phyloP scores from a whole-genome alignment of 2,113 vertebrate genomes.

The Psittacula cyanocephala region DNA sequence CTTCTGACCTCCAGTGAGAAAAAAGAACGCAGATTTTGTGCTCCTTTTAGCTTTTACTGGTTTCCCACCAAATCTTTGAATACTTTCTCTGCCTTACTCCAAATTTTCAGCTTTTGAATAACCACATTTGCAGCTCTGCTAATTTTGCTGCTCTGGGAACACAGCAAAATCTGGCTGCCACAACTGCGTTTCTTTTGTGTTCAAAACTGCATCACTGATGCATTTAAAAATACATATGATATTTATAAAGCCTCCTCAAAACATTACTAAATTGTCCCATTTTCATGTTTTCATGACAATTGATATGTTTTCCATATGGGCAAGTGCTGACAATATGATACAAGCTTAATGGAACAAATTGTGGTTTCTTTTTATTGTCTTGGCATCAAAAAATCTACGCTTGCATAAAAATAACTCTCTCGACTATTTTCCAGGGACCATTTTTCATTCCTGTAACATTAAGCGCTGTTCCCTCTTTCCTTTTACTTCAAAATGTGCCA shows the following conservation, averaged over 20 bases:
- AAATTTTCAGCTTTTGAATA: conserved; percentile 29
- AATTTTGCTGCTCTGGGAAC: conserved; percentile 44
- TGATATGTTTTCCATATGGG: conserved; percentile 81
- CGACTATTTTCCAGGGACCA: conserved; percentile 30
- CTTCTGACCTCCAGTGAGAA: not conserved
- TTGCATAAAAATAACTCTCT: conserved; percentile 67
- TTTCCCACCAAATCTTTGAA: conserved; percentile 30
- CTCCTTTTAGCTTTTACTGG: conserved; percentile 8
- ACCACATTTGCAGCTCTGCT: conserved; percentile 35
- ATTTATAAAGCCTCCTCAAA: conserved; percentile 72
- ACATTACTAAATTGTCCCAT: conserved; percentile 75
- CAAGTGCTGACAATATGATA: conserved; percentile 72
- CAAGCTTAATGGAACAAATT: conserved; percentile 69
- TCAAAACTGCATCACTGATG: conserved; percentile 67
- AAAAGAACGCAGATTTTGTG: not conserved
- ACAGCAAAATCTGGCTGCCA: conserved; percentile 57
- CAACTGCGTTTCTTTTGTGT: conserved; percentile 55
- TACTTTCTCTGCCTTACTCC: conserved; percentile 10
- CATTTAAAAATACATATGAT: conserved; percentile 75
- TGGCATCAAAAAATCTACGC: conserved; percentile 69
- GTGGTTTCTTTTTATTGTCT: conserved; percentile 66
- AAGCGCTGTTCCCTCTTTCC: not conserved
- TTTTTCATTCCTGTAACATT: conserved; percentile 36
- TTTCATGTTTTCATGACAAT: conserved; percentile 78
- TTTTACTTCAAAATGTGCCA: not conserved